Base-by-base conservation (phyloP, 2,113 vertebrate species). In the Plecotus auritus region DNA sequence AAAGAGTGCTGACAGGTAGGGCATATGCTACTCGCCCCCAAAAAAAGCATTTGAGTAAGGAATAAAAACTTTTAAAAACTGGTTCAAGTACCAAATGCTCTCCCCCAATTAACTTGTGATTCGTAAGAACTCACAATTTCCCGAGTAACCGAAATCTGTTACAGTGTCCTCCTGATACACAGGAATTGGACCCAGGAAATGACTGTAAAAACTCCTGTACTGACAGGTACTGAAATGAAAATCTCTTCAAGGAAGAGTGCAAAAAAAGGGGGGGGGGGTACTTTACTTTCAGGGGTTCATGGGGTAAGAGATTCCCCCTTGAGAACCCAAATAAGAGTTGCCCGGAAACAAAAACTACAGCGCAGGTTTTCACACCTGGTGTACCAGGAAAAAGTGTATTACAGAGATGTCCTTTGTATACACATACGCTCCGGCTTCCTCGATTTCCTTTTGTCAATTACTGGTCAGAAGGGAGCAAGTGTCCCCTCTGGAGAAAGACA, bases 291-390 rank as follows among this genome's bases (percentile, higher is more conserved):
- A 17, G 49, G n/a, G 45, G 5, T 74, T 64, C 51, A 56, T 0
- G n/a, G 9, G 32, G 1, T 42, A 69, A 80, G 70, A 61, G 54
- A 69, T 49, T 91, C 72, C 85, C 82, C 81, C 59, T 32, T 81
- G 67, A 49, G 67, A 95, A 51, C 72, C 47, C 72, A 45, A 59
- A 1, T 7, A 8, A 42, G 77, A 90, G 85, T 12, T 42, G 42
- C 89, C 76, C 76, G 40, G 42, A 91, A 84, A 91, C 91, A 97
- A 94, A 96, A 97, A 37, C 51, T 45, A 72, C 49, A 45, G 72
- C 40, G 42, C 81, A n/a, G 45, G 20, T 81, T 76, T 81, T 80
- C 93, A 37, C 72, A 77, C 23, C 37, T 13, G 10, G 61, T 42
- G 78, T 28, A 64, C 69, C 85, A 92, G 91, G 88, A 88, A 93